These are phyloP conservation scores for Heterodera carotae DNA, from an alignment of 1,140 invertebrate species.

Conservation along the genomic window DNA sequence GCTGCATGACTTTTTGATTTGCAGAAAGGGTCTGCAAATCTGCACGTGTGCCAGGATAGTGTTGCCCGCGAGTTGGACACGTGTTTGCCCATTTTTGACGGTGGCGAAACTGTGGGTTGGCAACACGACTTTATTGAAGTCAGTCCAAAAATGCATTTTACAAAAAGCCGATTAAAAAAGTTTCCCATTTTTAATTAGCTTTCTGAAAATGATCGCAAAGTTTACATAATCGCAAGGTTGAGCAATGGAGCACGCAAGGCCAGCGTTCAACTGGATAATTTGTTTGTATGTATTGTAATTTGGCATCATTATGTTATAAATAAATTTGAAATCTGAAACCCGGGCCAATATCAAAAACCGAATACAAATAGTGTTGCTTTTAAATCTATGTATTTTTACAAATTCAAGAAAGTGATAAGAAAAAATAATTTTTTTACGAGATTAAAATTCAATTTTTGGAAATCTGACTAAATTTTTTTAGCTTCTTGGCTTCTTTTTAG, in stretches of 20 bases:
- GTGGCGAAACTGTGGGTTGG: constrained; percentile 14
- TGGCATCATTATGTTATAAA: too few relatives aligned
- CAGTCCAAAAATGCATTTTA: constrained; percentile 34
- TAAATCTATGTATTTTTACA: too few relatives aligned
- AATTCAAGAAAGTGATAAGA: too few relatives aligned
- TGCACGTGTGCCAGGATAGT: constrained; percentile 64
- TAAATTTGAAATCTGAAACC: too few relatives aligned
- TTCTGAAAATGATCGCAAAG: constrained; percentile 59
- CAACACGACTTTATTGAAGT: constrained; percentile 33
- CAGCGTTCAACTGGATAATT: constrained; percentile 47
- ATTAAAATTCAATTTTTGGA: too few relatives aligned
- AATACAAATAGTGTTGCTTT: too few relatives aligned
- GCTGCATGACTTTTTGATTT: too few relatives aligned
- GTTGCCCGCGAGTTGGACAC: constrained; percentile 46
- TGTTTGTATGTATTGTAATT: constrained; percentile 5
- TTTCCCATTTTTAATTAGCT: constrained; percentile 41
- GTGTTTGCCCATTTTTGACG: neutral
- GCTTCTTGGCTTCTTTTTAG: too few relatives aligned
- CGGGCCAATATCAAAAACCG: too few relatives aligned
- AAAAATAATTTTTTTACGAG: too few relatives aligned
- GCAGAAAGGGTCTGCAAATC: constrained; percentile 48
- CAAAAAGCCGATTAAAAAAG: constrained; percentile 9
- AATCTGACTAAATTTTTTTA: too few relatives aligned
- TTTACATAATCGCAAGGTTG: constrained; percentile 55
- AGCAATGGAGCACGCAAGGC: constrained; percentile 46